A percentile compares a stretch with the other conserved stretches of the same genome.
These are phyloP conservation scores for Sarcophaga variegata DNA, from an alignment of 2,888 invertebrate species.

Conservation along the genomic window DNA sequence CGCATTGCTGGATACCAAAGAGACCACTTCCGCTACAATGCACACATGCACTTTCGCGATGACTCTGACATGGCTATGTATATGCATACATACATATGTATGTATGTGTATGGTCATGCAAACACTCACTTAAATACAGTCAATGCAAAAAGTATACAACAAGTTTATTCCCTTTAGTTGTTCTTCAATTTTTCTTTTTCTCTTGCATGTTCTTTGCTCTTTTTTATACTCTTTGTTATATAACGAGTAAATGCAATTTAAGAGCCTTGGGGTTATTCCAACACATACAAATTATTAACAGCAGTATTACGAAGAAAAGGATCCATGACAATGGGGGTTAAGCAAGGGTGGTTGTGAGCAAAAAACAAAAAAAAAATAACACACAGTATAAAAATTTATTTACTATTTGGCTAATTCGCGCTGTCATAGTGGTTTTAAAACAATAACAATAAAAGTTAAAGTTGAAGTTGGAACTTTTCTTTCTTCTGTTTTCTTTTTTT, in stretches of 20 bases:
- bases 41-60: constrained; percentile 40
- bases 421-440: constrained; percentile 78
- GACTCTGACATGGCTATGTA: not conserved
- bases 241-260: constrained; percentile 46
- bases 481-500: too few species aligned
- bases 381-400: constrained; percentile 74
- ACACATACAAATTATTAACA: constrained; percentile 49
- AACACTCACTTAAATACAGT: not conserved
- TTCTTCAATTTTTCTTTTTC: too few species aligned
- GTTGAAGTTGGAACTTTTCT: too few species aligned
- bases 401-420: constrained; percentile 80
- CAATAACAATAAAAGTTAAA: constrained; percentile 75
- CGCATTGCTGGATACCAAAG: constrained; percentile 57
- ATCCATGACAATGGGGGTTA: not conserved
- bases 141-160: constrained; percentile 6
- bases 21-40: constrained; percentile 63
- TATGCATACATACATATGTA: not conserved
- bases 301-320: constrained; percentile 36
- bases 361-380: constrained; percentile 14
- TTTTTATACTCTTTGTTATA: not conserved
- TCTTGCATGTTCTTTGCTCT: not conserved
- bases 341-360: not conserved
- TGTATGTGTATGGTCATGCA: not conserved
- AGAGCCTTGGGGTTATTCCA: constrained; percentile 53
- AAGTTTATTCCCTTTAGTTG: constrained; percentile 28